Conservation (phyloP, 1,140 invertebrate genomes). For the Drosophila grimshawi region DNA sequence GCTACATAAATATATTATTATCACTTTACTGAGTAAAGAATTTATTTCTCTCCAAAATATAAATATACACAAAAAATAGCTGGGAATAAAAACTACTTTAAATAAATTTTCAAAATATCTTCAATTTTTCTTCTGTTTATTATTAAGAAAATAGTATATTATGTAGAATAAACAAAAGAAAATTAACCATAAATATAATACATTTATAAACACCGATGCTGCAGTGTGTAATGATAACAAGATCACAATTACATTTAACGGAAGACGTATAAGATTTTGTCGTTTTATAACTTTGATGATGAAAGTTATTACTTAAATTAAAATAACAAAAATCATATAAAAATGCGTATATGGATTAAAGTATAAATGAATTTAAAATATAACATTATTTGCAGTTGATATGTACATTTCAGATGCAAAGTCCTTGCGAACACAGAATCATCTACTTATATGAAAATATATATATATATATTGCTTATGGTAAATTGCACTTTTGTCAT, state of each 20-base stretch:
- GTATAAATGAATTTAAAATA: neutral
- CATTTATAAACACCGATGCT: neutral
- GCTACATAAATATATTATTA: too few relatives aligned
- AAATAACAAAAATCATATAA: neutral
- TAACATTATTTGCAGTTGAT: neutral
- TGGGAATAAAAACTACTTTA: too few relatives aligned
- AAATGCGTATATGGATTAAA: too few relatives aligned
- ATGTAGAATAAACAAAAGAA: constrained; percentile 39
- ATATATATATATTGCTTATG: constrained; percentile 7
- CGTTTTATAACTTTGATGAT: constrained; percentile 10
- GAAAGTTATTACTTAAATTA: neutral
- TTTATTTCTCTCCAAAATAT: too few relatives aligned
- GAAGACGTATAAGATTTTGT: constrained; percentile 61
- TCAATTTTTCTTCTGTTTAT: too few relatives aligned
- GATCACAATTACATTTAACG: constrained; percentile 36
- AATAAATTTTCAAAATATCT: too few relatives aligned
- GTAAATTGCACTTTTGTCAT: constrained; percentile 66
- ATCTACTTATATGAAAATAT: too few relatives aligned
- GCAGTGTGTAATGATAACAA: neutral
- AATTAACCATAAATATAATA: constrained; percentile 30
- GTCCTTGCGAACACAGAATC: constrained; percentile 28
- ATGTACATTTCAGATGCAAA: constrained; percentile 9
- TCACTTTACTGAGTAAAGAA: too few relatives aligned
- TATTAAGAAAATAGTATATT: constrained; percentile 14
- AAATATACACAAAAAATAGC: too few relatives aligned